Evolutionary conservation across 2,888 invertebrate genomes (phyloP), one percentile per base, ranked within the genome.

Genomic region (Meta bourneti): DNA sequence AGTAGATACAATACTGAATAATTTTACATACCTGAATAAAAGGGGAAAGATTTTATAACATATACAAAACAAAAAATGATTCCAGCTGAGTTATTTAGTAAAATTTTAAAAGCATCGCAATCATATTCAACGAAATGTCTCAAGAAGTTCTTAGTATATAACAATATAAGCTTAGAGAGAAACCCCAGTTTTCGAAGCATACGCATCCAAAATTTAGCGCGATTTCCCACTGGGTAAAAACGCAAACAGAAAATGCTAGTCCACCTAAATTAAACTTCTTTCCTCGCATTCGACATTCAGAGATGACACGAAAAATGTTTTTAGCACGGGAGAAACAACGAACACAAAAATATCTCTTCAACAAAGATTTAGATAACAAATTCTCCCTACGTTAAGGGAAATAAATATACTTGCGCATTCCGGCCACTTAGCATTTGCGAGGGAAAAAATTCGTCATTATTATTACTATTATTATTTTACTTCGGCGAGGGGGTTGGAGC

Each of bases 401-500:
- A 61, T 61, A 61, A 61, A 61, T 61, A 61, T 9, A 61, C 61
- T 61, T 9, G 16, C 11, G 7, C 11, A 9, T 16, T 11, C 9
- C 5, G 9, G 61, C 61, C 11, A 61, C 16, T 61, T 61, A 61
- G 61, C 61, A 61, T 5, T 61, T 61, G 61, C 5, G 16, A 61
- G 49, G 48, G 51, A 19, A 51, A 48, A 84, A 81, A 88, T 72
- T 81, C 74, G 69, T 75, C 81, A 81, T 88, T 81, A 88, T 19
- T 75, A 75, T 81, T 88, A 81, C 49, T 81, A 88, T 88, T 81
- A 88, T 19, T 75, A 75, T 81, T 88, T 88, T 61, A 69, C 20
- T n/a, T 80, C 4, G 34, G 13, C 69, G 79, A 20, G n/a, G n/a
- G n/a, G n/a, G n/a, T 71, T 71, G 78, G 20, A 74, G 49, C 20